phyloP scores from a whole-genome alignment of 2,797 vertebrate species.

The Gambelia wislizenii region DNA sequence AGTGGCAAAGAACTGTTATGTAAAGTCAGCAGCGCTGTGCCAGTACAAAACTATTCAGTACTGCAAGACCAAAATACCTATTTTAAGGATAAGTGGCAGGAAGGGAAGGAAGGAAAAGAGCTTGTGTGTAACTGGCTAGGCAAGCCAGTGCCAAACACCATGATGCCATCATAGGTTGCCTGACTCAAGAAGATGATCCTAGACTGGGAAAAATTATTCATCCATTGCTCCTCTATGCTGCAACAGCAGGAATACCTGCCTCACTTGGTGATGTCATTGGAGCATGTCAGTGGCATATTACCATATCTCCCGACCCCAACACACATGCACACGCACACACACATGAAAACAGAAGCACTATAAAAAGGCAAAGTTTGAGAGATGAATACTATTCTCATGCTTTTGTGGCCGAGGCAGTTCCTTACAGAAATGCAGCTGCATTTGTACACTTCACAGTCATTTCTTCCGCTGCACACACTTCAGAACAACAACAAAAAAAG shows the following conservation, averaged over 20 bases:
- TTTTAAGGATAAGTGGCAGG: background rate
- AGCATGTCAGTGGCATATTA: slow-evolving; percentile 44
- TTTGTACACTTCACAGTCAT: slow-evolving; percentile 34
- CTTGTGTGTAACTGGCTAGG: slow-evolving; percentile 51
- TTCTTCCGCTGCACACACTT: slow-evolving; percentile 54
- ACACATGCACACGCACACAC: background rate
- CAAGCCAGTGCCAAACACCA: slow-evolving; percentile 54
- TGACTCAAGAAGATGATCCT: slow-evolving; percentile 49
- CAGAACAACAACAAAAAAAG: slow-evolving; percentile 39
- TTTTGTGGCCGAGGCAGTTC: slow-evolving; percentile 51
- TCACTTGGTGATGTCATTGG: slow-evolving; percentile 32
- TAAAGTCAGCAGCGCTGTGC: slow-evolving; percentile 53
- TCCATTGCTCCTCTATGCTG: slow-evolving; percentile 34
- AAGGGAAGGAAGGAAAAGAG: slow-evolving; percentile 37
- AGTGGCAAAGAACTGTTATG: slow-evolving; percentile 61
- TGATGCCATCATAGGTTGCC: slow-evolving; percentile 29
- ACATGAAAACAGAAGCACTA: slow-evolving; percentile 62
- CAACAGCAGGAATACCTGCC: slow-evolving; percentile 6
- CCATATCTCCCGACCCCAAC: slow-evolving; percentile 40
- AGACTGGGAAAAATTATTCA: slow-evolving; percentile 43
- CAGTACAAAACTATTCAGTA: slow-evolving; percentile 60
- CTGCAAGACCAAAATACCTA: slow-evolving; percentile 62
- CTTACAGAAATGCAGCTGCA: slow-evolving; percentile 24
- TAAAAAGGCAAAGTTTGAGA: slow-evolving; percentile 66
- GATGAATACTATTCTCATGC: slow-evolving; percentile 64